Base-by-base conservation (phyloP, 2,888 invertebrate genomes). In the Ctena decussata region DNA sequence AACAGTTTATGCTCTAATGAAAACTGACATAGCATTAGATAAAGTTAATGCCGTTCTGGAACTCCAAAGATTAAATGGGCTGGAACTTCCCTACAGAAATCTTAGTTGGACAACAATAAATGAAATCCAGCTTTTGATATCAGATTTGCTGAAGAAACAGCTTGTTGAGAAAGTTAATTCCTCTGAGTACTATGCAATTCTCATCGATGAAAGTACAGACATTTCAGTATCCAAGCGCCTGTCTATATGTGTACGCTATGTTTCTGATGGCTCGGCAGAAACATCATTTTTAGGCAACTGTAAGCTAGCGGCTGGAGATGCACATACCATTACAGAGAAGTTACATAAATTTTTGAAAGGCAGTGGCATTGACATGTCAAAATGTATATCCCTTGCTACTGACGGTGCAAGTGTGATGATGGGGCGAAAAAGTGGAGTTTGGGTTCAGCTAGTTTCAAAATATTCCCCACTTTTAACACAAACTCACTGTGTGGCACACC, bases 161-260 rank as follows among this genome's bases (percentile, higher is more conserved):
- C 24, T 85, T 35, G 78, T 85, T 15, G 32, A 46, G 18, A 76
- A 87, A 27, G 76, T 82, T 8, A 65, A 60, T 1, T 0, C 24
- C 15, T 75, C 77, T 27, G 18, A 18, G 1, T 18, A 65, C 8
- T 86, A 53, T 80, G 72, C 72, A 3, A 21, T 85, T 0, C 85
- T 84, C 76, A 15, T 87, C 2, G 87, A 87, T 85, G 84, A 88
- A 53, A 84, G 80, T 44, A 88, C 86, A 24, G 86, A 90, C 32
- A n/a, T 88, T 15, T 73, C 77, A 18, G 74, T 83, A 0, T 72
- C 81, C 8, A 85, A 86, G 24, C 44, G 77, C 24, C 60, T 85
- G 6, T 44, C 60, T 30, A 60, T 88, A 6, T 86, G 88, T 80
- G 69, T 86, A 0, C 12, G 88, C 12, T 88, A 82, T 76, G 77